Percentiles rank a stretch among this genome's conserved stretches.
Evolutionary conservation across 2,797 vertebrate species (phyloP).

Genomic region (Coluber constrictor): DNA sequence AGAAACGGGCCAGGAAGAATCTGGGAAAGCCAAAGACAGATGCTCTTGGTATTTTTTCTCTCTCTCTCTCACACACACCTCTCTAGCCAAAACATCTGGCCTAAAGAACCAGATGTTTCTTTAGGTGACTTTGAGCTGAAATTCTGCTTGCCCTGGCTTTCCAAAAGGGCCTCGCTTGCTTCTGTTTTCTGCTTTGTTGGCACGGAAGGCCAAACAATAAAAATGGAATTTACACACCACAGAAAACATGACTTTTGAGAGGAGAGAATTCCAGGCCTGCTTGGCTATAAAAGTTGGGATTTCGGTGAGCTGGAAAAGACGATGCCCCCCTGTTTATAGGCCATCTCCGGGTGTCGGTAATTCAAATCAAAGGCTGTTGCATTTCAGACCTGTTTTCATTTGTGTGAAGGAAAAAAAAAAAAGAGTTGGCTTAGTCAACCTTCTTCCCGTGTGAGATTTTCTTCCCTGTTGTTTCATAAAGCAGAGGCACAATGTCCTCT

Average conservation of each 20-base stretch:
- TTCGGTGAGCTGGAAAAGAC: not conserved
- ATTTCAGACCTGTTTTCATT: not conserved
- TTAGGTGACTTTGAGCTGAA: too few relatives aligned
- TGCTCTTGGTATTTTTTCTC: too few relatives aligned
- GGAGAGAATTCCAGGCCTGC: not conserved
- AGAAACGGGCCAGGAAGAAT: not conserved
- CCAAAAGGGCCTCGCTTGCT: not conserved
- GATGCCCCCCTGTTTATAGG: not conserved
- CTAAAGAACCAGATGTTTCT: too few relatives aligned
- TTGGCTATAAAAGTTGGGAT: not conserved
- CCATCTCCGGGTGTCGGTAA: not conserved
- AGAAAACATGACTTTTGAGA: not conserved
- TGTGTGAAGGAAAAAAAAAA: not conserved
- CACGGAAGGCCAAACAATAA: not conserved
- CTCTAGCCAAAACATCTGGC: not conserved
- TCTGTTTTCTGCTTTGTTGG: not conserved
- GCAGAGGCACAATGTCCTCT: too few relatives aligned
- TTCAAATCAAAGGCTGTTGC: not conserved
- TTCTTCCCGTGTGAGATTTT: not conserved
- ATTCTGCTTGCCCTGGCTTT: not conserved
- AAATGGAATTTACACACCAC: rapidly evolving
- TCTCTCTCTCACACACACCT: too few relatives aligned
- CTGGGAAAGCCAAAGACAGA: too few relatives aligned
- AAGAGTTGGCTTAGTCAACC: not conserved
- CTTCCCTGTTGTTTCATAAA: not conserved